Conservation (phyloP, 2,888 invertebrate genomes). For the Chrysodeixis includens region DNA sequence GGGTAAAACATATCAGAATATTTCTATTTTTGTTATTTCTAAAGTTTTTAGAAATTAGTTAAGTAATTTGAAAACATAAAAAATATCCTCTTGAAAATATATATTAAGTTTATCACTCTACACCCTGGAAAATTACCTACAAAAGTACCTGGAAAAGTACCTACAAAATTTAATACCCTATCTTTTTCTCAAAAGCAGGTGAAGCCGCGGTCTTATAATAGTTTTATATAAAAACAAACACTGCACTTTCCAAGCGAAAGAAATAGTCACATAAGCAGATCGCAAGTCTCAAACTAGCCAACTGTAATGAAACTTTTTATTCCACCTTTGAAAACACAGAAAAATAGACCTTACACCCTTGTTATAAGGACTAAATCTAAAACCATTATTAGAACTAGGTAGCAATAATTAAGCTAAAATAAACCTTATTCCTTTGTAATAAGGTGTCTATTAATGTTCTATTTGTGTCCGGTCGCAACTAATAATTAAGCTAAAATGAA, state of each 20-base stretch:
- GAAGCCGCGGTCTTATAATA: background rate
- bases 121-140: no score
- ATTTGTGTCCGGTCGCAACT: background rate
- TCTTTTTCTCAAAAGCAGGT: background rate
- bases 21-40: no score
- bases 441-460: background rate
- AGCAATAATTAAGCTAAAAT: background rate
- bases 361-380: background rate
- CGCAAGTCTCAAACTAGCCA: background rate
- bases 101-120: no score
- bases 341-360: background rate
- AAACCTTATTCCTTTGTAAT: background rate
- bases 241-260: background rate
- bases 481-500: background rate
- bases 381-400: background rate
- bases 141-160: no score
- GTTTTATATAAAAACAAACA: slow-evolving; percentile 4
- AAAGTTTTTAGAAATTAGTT: no score
- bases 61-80: no score
- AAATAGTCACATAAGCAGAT: slow-evolving; percentile 1
- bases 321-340: background rate
- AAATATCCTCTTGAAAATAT: no score
- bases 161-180: no score
- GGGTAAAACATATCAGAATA: no score
- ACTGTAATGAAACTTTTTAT: slow-evolving; percentile 29